Percentiles rank a stretch among this genome's conserved stretches.
These are phyloP conservation scores for Exaiptasia diaphana DNA, from an alignment of 64 coral and sea anemone species.

Conservation along the genomic window DNA sequence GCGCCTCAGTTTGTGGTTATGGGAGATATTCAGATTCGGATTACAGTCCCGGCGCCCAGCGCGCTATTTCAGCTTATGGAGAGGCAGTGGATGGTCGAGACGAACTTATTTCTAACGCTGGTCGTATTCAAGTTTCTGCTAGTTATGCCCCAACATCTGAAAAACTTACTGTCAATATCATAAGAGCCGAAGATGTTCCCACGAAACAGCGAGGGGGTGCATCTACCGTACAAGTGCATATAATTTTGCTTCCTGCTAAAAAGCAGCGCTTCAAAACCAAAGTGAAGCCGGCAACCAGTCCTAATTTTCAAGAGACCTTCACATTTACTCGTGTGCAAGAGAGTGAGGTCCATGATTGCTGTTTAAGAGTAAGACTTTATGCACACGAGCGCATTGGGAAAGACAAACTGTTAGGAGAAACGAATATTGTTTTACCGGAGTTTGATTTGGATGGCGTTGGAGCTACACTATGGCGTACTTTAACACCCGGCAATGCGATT, in stretches of 20 bases:
- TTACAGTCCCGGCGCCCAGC: slow-evolving; percentile 62
- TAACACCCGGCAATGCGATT: slow-evolving; percentile 86
- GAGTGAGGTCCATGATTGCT: slow-evolving; percentile 75
- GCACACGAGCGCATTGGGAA: slow-evolving; percentile 84
- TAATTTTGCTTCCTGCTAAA: slow-evolving; percentile 83
- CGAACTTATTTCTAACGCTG: slow-evolving; percentile 87
- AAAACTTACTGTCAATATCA: slow-evolving; percentile 86
- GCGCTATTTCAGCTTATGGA: slow-evolving; percentile 85
- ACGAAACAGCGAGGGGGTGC: slow-evolving; percentile 95
- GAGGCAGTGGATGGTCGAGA: slow-evolving; percentile 60
- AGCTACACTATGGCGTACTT: slow-evolving; percentile 78
- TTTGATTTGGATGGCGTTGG: slow-evolving; percentile 93
- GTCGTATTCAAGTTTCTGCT: slow-evolving; percentile 88
- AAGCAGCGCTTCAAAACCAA: slow-evolving; percentile 97
- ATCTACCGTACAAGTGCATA: slow-evolving; percentile 73
- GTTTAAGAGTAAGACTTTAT: slow-evolving; percentile 83
- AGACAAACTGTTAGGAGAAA: slow-evolving; percentile 89
- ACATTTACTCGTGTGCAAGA: slow-evolving; percentile 85
- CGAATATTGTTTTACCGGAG: slow-evolving; percentile 70
- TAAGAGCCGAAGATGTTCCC: slow-evolving; percentile 90
- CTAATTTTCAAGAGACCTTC: slow-evolving; percentile 97
- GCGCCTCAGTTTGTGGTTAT: slow-evolving; percentile 84
- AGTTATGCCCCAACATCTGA: slow-evolving; percentile 96
- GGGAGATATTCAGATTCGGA: slow-evolving; percentile 81
- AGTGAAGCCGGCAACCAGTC: slow-evolving; percentile 87